phyloP scores from a whole-genome alignment of 2,113 vertebrate species.

The Todiramphus saurophagus region DNA sequence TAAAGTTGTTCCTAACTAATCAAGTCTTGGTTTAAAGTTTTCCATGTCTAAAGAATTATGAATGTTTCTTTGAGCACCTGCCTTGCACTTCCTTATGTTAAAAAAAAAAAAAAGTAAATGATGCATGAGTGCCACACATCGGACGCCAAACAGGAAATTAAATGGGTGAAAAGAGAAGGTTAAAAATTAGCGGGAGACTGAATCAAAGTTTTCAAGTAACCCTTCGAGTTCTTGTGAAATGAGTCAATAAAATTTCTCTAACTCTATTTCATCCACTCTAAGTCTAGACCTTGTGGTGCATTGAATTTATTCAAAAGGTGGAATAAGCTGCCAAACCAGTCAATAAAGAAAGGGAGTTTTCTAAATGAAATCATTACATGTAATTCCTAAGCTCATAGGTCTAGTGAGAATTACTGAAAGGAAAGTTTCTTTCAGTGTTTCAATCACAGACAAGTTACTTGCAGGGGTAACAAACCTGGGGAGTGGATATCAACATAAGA shows the following conservation, averaged over 20 bases:
- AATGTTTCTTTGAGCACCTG: not conserved
- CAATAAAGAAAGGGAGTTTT: not conserved
- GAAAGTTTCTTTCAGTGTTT: not conserved
- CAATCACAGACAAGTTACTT: not conserved
- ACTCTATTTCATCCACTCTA: not conserved
- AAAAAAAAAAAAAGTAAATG: not conserved
- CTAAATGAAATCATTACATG: not conserved
- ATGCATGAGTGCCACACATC: not conserved
- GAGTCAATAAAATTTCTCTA: not conserved
- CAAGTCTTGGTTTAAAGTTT: not conserved
- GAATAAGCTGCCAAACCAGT: not conserved
- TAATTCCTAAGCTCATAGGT: not conserved
- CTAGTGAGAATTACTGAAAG: not conserved
- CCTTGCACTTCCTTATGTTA: not conserved
- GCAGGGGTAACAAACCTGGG: not conserved
- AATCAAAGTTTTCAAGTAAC: not conserved
- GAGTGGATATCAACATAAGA: not conserved
- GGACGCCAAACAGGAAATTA: not conserved
- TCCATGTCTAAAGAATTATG: not conserved
- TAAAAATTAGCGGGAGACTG: not conserved
- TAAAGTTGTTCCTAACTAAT: not conserved
- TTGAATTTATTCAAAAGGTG: not conserved
- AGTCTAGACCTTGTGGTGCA: not conserved
- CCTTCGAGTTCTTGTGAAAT: not conserved
- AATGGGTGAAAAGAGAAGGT: not conserved